Evolutionary conservation across 2,113 vertebrate genomes (phyloP).

Genomic region (Varanus salvator): DNA sequence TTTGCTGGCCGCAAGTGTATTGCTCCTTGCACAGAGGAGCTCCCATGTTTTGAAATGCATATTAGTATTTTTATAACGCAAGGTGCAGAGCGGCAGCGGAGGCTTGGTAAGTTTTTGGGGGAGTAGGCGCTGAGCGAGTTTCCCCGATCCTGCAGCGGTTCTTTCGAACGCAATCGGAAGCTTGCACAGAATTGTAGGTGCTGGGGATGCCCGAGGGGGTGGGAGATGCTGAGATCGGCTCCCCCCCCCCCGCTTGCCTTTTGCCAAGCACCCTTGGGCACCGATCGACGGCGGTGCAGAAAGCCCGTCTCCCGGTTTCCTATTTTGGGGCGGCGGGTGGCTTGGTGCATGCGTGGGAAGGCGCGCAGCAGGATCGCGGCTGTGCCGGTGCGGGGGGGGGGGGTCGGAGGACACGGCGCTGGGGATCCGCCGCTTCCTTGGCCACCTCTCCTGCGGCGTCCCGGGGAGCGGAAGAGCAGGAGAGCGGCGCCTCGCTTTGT

Average conservation of each 20-base stretch:
- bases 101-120: background rate
- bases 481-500: background rate
- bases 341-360: background rate
- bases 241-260: background rate
- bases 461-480: background rate
- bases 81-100: conserved; percentile 41
- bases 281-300: background rate
- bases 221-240: too few relatives aligned
- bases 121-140: too few relatives aligned
- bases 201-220: background rate
- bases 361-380: background rate
- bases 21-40: background rate
- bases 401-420: background rate
- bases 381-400: background rate
- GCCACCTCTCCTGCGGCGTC: background rate
- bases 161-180: background rate
- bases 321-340: background rate
- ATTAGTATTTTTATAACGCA: conserved; percentile 8
- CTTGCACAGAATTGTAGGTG: background rate
- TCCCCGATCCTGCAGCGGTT: background rate
- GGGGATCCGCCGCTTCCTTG: background rate
- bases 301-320: background rate
- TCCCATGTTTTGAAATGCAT: background rate
- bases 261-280: background rate
- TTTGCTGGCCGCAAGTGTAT: background rate